These are phyloP conservation scores for Thunnus albacares DNA, from an alignment of 2,797 vertebrate genomes.

Conservation along the genomic window DNA sequence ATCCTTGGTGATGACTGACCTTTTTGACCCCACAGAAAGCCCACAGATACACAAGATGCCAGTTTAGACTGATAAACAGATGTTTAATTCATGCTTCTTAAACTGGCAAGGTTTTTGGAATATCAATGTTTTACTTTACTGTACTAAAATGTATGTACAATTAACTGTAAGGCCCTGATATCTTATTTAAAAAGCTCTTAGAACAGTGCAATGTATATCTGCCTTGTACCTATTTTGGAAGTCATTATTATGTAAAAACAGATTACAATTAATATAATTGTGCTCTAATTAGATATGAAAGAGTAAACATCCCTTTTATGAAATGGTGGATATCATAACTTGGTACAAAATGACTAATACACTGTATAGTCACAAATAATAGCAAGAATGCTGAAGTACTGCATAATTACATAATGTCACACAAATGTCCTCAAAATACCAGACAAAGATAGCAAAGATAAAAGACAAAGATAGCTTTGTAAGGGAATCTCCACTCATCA, in stretches of 20 bases:
- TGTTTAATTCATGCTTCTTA: constrained; percentile 22
- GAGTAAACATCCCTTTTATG: neutral
- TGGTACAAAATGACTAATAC: neutral
- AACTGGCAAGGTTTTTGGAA: neutral
- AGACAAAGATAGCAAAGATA: neutral
- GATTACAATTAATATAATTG: neutral
- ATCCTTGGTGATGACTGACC: constrained; percentile 71
- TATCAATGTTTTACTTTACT: neutral
- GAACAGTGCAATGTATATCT: neutral
- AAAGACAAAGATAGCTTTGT: neutral
- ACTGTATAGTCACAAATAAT: neutral
- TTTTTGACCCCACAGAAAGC: constrained; percentile 61
- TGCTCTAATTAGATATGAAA: neutral
- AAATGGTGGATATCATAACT: neutral
- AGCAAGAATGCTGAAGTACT: neutral
- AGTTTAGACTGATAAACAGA: constrained; percentile 18
- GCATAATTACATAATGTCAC: neutral
- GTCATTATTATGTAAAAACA: neutral
- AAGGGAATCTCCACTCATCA: neutral
- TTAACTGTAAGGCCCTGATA: neutral
- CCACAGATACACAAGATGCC: constrained; percentile 37
- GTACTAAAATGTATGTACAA: neutral
- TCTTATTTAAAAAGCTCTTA: neutral
- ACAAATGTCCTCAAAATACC: neutral
- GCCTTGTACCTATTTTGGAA: no score